phyloP scores from a whole-genome alignment of 2,888 invertebrate genomes.

The Protodeltote pygarga region DNA sequence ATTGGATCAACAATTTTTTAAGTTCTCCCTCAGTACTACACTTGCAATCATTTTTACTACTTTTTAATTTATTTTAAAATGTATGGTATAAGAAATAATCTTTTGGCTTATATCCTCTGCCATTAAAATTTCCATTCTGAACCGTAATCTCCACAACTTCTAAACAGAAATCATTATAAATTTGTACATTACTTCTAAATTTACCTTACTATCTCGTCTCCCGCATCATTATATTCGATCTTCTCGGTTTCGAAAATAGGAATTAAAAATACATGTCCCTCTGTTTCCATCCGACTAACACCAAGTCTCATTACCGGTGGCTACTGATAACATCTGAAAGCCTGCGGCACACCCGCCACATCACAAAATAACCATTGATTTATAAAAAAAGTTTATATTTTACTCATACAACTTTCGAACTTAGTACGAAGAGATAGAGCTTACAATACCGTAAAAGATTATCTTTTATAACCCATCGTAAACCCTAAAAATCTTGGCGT shows the following conservation, averaged over 20 bases:
- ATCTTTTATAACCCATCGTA: constrained; percentile 18
- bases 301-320: constrained; percentile 77
- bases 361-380: constrained; percentile 63
- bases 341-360: constrained; percentile 59
- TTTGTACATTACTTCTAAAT: constrained; percentile 15
- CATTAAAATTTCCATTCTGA: too few relatives aligned
- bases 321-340: constrained; percentile 72
- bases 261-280: constrained; percentile 65
- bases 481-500: constrained; percentile 27
- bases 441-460: neutral
- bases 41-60: constrained; percentile 9
- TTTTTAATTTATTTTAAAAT: constrained; percentile 1
- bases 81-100: neutral
- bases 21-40: constrained; percentile 18
- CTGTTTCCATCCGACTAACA: constrained; percentile 75
- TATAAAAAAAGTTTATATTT: constrained; percentile 52
- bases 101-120: too few relatives aligned
- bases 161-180: neutral
- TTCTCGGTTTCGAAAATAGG: constrained; percentile 54
- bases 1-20: constrained; percentile 53
- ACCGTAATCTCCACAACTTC: too few relatives aligned
- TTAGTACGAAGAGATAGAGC: constrained; percentile 5
- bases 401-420: constrained; percentile 18
- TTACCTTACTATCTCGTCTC: constrained; percentile 18
- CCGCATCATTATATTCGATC: constrained; percentile 36